Evolutionary conservation across 2,113 vertebrate genomes (phyloP).

Genomic region (Ictalurus furcatus): DNA sequence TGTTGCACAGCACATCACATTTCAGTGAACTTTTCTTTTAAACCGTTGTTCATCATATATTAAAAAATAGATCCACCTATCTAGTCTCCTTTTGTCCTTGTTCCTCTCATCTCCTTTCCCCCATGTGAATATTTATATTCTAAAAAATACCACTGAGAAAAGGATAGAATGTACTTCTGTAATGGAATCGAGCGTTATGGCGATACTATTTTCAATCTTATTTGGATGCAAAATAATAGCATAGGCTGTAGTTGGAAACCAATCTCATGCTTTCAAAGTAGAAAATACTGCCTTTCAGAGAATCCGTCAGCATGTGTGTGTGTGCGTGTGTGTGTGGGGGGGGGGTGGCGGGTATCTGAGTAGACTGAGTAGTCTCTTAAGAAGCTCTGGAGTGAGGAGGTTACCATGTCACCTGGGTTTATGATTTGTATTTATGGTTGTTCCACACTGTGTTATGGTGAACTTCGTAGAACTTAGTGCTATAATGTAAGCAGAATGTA

Average conservation of each 20-base stretch:
- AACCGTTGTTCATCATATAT: neutral
- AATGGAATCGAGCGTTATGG: conserved; percentile 55
- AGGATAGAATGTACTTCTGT: conserved; percentile 50
- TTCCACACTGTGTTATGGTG: neutral
- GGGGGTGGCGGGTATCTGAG: neutral
- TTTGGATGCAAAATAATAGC: conserved; percentile 55
- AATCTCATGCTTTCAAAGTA: conserved; percentile 53
- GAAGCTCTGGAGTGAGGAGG: neutral
- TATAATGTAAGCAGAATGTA: neutral
- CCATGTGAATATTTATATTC: conserved; percentile 42
- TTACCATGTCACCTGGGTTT: neutral
- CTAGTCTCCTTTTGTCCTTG: conserved; percentile 7
- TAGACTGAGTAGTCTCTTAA: neutral
- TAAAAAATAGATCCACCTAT: neutral
- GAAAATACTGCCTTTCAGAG: conserved; percentile 53
- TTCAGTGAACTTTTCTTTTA: neutral
- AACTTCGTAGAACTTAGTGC: neutral
- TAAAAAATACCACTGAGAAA: conserved; percentile 49
- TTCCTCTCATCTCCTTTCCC: conserved; percentile 20
- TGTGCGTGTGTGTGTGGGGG: conserved; percentile 18
- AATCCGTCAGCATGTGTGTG: conserved; percentile 34
- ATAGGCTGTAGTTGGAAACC: conserved; percentile 48
- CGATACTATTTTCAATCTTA: conserved; percentile 55
- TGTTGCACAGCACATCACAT: neutral
- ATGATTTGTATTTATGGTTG: conserved; percentile 8